A percentile compares a stretch with the other conserved stretches of the same genome.
phyloP scores from a whole-genome alignment of 2,888 invertebrate genomes.

The Himalopsyche japonica region DNA sequence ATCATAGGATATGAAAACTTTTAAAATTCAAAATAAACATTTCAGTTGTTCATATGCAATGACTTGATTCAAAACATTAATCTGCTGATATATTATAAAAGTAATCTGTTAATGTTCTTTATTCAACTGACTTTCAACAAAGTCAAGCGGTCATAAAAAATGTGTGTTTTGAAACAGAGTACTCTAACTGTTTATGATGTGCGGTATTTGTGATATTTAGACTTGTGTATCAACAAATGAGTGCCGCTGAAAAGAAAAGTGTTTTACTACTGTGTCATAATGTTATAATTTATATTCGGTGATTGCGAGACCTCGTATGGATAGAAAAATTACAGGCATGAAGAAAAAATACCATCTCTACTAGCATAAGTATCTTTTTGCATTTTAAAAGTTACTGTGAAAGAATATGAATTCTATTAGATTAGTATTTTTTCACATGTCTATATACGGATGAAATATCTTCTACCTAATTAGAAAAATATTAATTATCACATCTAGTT shows the following conservation, averaged over 20 bases:
- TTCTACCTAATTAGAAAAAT: no score
- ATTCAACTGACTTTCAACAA: background rate
- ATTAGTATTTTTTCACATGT: background rate
- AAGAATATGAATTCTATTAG: background rate
- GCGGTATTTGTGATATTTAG: background rate
- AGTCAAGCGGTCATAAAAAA: background rate
- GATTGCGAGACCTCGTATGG: background rate
- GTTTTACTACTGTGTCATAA: background rate
- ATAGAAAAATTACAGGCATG: background rate
- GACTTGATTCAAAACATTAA: background rate
- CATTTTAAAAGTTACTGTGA: background rate
- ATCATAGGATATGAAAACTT: no score
- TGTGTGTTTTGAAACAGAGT: background rate
- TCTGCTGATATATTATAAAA: background rate
- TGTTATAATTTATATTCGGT: background rate
- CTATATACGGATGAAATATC: no score
- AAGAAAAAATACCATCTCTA: background rate
- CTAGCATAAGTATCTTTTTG: background rate
- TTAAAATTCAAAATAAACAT: no score
- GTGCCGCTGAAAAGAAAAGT: background rate
- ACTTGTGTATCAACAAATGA: background rate
- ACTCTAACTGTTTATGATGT: background rate
- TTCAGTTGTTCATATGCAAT: no score
- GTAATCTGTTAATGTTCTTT: background rate
- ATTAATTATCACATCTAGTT: no score